Base-by-base conservation (phyloP, 2,797 vertebrate species). In the Margarornis squamiger region DNA sequence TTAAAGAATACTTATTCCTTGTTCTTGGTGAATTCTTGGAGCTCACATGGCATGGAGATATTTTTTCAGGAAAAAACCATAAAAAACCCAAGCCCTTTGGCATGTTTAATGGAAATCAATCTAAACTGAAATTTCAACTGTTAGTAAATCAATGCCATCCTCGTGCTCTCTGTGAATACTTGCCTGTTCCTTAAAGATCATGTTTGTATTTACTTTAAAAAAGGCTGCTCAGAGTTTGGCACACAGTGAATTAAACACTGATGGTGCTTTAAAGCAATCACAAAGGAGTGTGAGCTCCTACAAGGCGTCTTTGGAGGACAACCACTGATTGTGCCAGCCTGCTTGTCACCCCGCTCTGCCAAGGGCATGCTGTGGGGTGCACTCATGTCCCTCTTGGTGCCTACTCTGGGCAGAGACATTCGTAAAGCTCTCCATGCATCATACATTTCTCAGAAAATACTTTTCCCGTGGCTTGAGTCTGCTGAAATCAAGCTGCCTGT, bases 71-170 rank as follows among this genome's bases (percentile, higher is more conserved):
- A 59, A 78, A 77, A 84, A 59, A 1, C 1, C 54, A 70, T 67
- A 38, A 26, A 10, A 5, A 52, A 26, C 2, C 29, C 81, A 55
- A 73, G 66, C 65, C 39, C 59, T 52, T 95, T 96, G 95, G 92
- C 89, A 92, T 79, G 83, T 90, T 95, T 79, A 39, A 90, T 93
- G 93, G 92, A 96, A 95, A 95, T 93, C 55, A 61, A 83, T 94
- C 72, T 85, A 70, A 95, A 93, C 12, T 93, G 94, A 85, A 96
- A 94, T 90, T 95, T 95, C 74, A 83, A 43, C 96, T 93, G 76
- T 70, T 88, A 80, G 86, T 92, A 95, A 95, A 95, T 97, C 92
- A 93, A 95, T 96, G 85, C 96, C 96, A 96, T 97, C 77, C 94
- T 90, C 22, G 19, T 0, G 11, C 45, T 93, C 27, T 63, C 80